Percentiles rank a stretch among this genome's conserved stretches.
These are phyloP conservation scores for Scartelaos histophorus DNA, from an alignment of 2,113 vertebrate genomes.

Conservation along the genomic window DNA sequence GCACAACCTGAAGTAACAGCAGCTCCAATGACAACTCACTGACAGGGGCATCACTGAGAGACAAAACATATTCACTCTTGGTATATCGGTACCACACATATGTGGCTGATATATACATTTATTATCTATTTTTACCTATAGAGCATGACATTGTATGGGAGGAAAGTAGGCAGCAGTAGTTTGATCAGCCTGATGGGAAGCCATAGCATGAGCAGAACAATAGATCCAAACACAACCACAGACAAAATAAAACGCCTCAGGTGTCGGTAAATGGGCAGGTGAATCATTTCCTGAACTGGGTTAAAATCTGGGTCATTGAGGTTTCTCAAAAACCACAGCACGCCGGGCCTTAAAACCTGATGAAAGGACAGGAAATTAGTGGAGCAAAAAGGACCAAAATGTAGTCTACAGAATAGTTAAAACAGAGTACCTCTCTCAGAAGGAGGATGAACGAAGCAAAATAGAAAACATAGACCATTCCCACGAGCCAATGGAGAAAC, in stretches of 20 bases:
- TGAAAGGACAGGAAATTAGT: background rate
- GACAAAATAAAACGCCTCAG: slow-evolving; percentile 96
- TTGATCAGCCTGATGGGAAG: slow-evolving; percentile 97
- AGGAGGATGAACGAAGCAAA: slow-evolving; percentile 98
- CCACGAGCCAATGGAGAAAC: slow-evolving; percentile 98
- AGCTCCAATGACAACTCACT: slow-evolving; percentile 97
- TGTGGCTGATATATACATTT: too few relatives aligned
- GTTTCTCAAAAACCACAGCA: slow-evolving; percentile 99
- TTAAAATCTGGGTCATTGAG: slow-evolving; percentile 99
- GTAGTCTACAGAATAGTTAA: background rate
- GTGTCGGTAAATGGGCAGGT: slow-evolving; percentile 97
- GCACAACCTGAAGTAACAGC: slow-evolving; percentile 95
- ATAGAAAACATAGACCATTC: slow-evolving; percentile 99
- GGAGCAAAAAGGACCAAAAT: background rate
- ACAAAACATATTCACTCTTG: slow-evolving; percentile 11
- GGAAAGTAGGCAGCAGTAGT: slow-evolving; percentile 88
- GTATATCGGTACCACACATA: background rate
- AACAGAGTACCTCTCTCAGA: slow-evolving; percentile 86
- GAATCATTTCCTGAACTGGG: slow-evolving; percentile 99
- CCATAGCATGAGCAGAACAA: slow-evolving; percentile 98
- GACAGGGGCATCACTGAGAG: slow-evolving; percentile 92
- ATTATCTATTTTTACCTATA: slow-evolving; percentile 85
- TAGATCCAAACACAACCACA: slow-evolving; percentile 98
- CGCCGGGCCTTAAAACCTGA: slow-evolving; percentile 95
- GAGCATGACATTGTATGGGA: slow-evolving; percentile 99